Base-by-base conservation (phyloP, 2,797 vertebrate genomes). In the Nasua narica region DNA sequence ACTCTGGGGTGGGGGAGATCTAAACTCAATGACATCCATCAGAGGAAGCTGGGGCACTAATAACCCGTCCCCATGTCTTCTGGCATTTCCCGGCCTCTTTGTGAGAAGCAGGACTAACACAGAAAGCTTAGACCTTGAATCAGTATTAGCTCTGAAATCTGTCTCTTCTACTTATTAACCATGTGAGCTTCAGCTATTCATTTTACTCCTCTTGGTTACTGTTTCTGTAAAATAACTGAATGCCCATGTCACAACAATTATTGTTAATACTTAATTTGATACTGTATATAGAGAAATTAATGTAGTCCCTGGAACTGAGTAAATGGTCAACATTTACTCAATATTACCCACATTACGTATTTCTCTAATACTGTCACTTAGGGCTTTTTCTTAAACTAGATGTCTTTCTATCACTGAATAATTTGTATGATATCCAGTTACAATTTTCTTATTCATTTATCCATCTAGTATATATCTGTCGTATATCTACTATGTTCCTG, bases 211-310 rank as follows among this genome's bases (percentile, higher is more conserved):
- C 50, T 69, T 43, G 29, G 35, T 77, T 85, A 67, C 40, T 77
- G n/a, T 95, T 96, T 86, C 58, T 46, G 79, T 72, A 78, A 95
- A 86, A 95, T 52, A 16, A 81, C 1, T 72, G 14, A 94, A 84
- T 78, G 69, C 5, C 1, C n/a, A 67, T 76, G 48, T 54, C 54
- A 74, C 4, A 81, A 18, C 40, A 79, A 74, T 79, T 69, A 76
- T 7, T n/a, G 1, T 50, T 69, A 78, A 58, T 90, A 74, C 78
- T 92, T 94, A 72, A 89, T 87, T 87, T 79, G 19, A 15, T 69
- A 14, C 23, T 74, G 0, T 62, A 40, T n/a, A 69, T 69, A 69
- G 48, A 56, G 62, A 95, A 90, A 79, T 29, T 27, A 91, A 23
- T 7, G 37, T 69, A 62, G 25, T 29, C 35, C 56, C 79, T 82